A percentile compares a stretch with the other conserved stretches of the same genome.
These are phyloP conservation scores for Torymus texanus DNA, from an alignment of 2,888 invertebrate genomes.

Conservation along the genomic window DNA sequence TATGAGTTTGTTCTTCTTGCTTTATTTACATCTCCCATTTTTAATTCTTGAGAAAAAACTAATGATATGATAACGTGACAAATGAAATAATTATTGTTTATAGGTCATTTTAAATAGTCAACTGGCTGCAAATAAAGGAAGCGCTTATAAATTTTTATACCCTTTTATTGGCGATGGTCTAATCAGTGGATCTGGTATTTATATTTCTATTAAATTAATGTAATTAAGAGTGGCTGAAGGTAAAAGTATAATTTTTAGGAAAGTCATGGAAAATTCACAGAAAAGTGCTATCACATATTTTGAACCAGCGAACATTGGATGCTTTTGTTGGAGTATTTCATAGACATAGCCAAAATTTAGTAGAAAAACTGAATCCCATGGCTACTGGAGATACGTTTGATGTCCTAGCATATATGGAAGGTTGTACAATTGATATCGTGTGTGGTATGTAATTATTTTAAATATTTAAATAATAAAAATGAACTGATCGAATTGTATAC, in stretches of 20 bases:
- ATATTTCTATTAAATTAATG: background rate
- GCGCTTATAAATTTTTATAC: conserved; percentile 58
- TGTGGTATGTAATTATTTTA: conserved; percentile 50
- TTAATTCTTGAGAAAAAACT: too few species aligned
- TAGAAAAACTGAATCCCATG: conserved; percentile 50
- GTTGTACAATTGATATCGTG: conserved; percentile 56
- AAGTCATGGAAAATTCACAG: conserved; percentile 58
- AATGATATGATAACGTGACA: too few species aligned
- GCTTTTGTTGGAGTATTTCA: conserved; percentile 55
- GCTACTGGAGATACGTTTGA: conserved; percentile 56
- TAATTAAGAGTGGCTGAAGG: background rate
- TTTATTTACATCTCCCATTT: too few species aligned
- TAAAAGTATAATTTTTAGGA: conserved; percentile 44
- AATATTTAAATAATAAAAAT: too few species aligned
- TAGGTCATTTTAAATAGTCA: conserved; percentile 59
- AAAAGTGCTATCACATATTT: conserved; percentile 57
- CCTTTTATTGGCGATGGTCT: conserved; percentile 61
- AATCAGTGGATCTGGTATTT: conserved; percentile 61
- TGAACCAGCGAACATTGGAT: conserved; percentile 53
- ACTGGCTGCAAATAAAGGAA: conserved; percentile 58
- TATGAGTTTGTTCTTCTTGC: too few species aligned
- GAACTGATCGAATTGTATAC: too few species aligned
- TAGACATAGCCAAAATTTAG: conserved; percentile 49
- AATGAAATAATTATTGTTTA: background rate
- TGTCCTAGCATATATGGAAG: conserved; percentile 51